Conservation (phyloP, 2,797 vertebrate genomes). For the Rhinella marina region DNA sequence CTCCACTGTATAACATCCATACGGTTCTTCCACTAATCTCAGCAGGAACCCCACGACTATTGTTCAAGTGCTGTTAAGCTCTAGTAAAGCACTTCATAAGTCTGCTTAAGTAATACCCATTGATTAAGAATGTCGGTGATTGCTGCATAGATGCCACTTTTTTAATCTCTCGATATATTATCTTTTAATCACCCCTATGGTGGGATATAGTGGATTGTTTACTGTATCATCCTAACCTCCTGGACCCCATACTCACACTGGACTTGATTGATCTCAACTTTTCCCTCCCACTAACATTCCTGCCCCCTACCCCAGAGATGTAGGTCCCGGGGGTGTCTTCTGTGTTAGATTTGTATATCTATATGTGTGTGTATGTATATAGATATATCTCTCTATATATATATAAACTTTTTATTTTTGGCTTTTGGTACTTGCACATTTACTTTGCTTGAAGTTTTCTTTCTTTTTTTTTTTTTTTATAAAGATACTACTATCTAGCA, state of each 20-base stretch:
- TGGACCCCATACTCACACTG: constrained; percentile 79
- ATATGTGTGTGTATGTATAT: constrained; percentile 68
- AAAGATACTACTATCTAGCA: constrained; percentile 59
- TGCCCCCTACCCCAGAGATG: constrained; percentile 77
- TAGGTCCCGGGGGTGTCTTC: constrained; percentile 90
- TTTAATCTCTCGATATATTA: constrained; percentile 67
- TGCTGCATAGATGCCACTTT: constrained; percentile 95
- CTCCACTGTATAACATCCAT: constrained; percentile 61
- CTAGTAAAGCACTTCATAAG: constrained; percentile 86
- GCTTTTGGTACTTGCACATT: constrained; percentile 99
- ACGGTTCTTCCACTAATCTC: constrained; percentile 70
- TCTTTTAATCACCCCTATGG: constrained; percentile 83
- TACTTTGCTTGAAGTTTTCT: constrained; percentile 76
- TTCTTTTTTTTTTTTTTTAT: constrained; percentile 17
- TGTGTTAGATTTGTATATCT: constrained; percentile 87
- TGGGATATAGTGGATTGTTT: constrained; percentile 97
- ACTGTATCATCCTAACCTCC: constrained; percentile 95
- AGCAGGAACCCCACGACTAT: constrained; percentile 79
- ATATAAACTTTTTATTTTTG: constrained; percentile 79
- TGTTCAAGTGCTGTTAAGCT: constrained; percentile 91
- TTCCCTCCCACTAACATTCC: constrained; percentile 71
- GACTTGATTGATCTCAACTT: constrained; percentile 50
- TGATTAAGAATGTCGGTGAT: constrained; percentile 96
- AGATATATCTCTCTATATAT: constrained; percentile 68
- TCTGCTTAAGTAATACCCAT: constrained; percentile 70